Conservation (phyloP, 1,140 invertebrate species). For the Drosophila watanabei region DNA sequence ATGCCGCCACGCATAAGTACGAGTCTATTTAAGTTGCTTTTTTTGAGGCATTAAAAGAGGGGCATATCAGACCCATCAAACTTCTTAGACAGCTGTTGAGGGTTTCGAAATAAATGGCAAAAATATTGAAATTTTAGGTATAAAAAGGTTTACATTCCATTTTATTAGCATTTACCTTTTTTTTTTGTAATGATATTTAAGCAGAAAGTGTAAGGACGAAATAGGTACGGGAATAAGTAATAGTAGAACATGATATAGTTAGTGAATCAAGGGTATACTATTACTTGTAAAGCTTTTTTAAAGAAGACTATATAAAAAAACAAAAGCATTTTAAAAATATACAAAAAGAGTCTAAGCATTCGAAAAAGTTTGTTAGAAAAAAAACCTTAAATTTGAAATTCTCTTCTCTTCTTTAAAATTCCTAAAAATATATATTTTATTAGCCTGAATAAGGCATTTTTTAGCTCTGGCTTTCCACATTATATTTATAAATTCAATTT, state of each 20-base stretch:
- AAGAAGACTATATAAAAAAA: too few relatives aligned
- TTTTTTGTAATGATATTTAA: neutral
- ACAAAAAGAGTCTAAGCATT: neutral
- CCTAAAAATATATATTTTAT: too few relatives aligned
- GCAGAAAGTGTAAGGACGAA: neutral
- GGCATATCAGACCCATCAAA: constrained; percentile 9
- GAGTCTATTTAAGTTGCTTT: constrained; percentile 19
- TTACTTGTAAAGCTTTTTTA: too few relatives aligned
- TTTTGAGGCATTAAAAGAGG: neutral
- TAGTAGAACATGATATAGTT: too few relatives aligned
- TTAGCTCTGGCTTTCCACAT: too few relatives aligned
- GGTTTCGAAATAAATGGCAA: constrained; percentile 4
- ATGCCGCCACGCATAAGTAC: constrained; percentile 60
- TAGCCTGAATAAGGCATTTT: too few relatives aligned
- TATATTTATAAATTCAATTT: too few relatives aligned
- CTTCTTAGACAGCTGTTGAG: neutral
- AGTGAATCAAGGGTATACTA: too few relatives aligned
- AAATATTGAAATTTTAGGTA: neutral
- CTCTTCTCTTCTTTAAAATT: too few relatives aligned
- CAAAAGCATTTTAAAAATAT: neutral
- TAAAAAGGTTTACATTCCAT: neutral
- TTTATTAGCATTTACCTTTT: neutral
- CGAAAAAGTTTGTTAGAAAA: too few relatives aligned
- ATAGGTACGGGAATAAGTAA: neutral
- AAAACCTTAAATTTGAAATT: too few relatives aligned